phyloP scores from a whole-genome alignment of 2,888 invertebrate species.

The Cacoxenus indagator region DNA sequence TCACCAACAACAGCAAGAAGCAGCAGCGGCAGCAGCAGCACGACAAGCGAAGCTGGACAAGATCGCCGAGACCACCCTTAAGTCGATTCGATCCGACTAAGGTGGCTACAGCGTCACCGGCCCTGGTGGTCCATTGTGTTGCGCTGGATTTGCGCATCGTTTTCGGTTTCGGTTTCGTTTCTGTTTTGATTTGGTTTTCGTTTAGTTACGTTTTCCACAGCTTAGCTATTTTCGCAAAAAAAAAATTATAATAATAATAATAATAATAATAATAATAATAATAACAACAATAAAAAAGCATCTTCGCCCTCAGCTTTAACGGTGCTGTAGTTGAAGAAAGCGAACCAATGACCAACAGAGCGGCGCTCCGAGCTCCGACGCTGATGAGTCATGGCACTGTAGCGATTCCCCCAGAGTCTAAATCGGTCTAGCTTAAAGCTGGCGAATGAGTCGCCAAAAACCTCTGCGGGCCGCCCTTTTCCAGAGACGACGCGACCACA shows the following conservation, averaged over 20 bases:
- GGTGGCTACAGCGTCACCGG: constrained; percentile 10
- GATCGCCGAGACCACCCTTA: constrained; percentile 54
- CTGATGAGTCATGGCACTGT: background rate
- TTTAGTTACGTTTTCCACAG: background rate
- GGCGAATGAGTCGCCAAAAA: background rate
- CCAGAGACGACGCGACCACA: constrained; percentile 18
- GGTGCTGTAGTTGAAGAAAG: too few species aligned
- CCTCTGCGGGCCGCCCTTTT: background rate
- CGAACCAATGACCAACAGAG: background rate
- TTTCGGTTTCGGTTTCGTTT: background rate
- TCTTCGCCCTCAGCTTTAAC: background rate
- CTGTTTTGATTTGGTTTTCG: background rate
- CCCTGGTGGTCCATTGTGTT: constrained; percentile 34
- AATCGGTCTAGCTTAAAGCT: background rate
- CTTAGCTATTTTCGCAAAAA: constrained; percentile 9
- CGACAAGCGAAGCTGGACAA: background rate
- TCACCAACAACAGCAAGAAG: constrained; percentile 29
- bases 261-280: too few species aligned
- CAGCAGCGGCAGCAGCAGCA: background rate
- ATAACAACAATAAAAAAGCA: background rate
- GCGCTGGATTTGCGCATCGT: constrained; percentile 7
- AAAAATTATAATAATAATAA: too few species aligned
- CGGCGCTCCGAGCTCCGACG: background rate
- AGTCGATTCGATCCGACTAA: background rate
- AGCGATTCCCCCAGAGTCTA: background rate